Percentiles rank a stretch among this genome's conserved stretches.
These are phyloP conservation scores for Pangasianodon gigas DNA, from an alignment of 2,113 vertebrate genomes.

Conservation along the genomic window DNA sequence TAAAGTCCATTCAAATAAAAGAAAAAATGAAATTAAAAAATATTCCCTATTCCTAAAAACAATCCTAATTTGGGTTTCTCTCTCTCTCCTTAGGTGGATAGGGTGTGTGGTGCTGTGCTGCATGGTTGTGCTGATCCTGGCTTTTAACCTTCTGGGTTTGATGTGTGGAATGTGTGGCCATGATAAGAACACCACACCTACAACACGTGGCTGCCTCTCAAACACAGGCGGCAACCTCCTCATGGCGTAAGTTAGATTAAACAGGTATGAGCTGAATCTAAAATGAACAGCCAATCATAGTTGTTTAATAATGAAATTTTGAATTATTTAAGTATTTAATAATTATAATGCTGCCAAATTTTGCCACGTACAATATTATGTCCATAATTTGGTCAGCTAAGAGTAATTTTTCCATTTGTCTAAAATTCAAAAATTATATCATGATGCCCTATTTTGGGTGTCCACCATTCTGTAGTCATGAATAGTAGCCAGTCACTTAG, in stretches of 20 bases:
- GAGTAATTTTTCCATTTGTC: background rate
- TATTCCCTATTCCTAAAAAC: too few species aligned
- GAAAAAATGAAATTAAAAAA: background rate
- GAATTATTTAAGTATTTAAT: background rate
- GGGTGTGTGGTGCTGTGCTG: constrained; percentile 82
- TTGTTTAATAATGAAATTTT: background rate
- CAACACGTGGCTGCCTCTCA: constrained; percentile 87
- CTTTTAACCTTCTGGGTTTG: constrained; percentile 87
- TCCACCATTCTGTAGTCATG: background rate
- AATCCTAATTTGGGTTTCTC: background rate
- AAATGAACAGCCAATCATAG: background rate
- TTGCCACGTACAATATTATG: background rate
- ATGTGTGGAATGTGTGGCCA: constrained; percentile 86
- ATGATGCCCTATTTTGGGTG: background rate
- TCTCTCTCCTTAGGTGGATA: constrained; percentile 80
- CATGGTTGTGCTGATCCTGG: constrained; percentile 79
- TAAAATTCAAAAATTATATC: background rate
- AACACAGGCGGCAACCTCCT: constrained; percentile 94
- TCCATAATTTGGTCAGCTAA: background rate
- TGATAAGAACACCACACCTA: constrained; percentile 84
- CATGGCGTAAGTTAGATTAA: constrained; percentile 83
- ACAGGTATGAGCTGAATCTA: background rate
- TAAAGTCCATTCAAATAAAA: background rate
- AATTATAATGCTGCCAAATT: background rate
- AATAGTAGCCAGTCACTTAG: too few species aligned